A percentile compares a stretch with the other conserved stretches of the same genome.
phyloP scores from a whole-genome alignment of 2,797 vertebrate genomes.

The Odontamblyopus rebecca region DNA sequence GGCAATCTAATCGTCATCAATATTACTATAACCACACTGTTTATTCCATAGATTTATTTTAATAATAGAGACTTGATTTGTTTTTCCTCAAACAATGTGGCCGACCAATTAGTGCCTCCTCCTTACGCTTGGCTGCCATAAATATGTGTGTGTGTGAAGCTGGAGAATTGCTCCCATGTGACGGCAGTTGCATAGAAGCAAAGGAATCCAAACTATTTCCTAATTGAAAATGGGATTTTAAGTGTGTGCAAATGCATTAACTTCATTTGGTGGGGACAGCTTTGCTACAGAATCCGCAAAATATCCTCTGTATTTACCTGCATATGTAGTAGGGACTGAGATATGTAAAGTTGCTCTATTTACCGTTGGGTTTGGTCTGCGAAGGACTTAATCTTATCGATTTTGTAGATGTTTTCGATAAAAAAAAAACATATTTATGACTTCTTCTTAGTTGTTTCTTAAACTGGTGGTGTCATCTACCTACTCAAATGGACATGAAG shows the following conservation, averaged over 20 bases:
- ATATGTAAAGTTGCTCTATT: no score
- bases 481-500: no score
- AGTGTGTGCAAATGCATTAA: not conserved
- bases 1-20: no score
- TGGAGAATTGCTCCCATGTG: slow-evolving; percentile 30
- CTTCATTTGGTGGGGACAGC: not conserved
- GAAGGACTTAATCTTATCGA: no score
- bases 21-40: no score
- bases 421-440: no score
- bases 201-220: slow-evolving; percentile 5
- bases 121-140: slow-evolving; percentile 15
- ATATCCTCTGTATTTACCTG: not conserved
- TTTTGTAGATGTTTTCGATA: no score
- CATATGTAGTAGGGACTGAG: no score
- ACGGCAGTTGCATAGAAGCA: not conserved
- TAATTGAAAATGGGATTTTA: not conserved
- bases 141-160: slow-evolving; percentile 29
- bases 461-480: no score
- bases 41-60: not conserved
- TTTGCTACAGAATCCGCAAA: not conserved
- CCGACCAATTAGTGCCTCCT: not conserved
- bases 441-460: no score
- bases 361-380: no score
- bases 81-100: slow-evolving; percentile 9
- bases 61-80: slow-evolving; percentile 10